Evolutionary conservation across 2,797 vertebrate genomes (phyloP).

Genomic region (Hemibagrus guttatus): DNA sequence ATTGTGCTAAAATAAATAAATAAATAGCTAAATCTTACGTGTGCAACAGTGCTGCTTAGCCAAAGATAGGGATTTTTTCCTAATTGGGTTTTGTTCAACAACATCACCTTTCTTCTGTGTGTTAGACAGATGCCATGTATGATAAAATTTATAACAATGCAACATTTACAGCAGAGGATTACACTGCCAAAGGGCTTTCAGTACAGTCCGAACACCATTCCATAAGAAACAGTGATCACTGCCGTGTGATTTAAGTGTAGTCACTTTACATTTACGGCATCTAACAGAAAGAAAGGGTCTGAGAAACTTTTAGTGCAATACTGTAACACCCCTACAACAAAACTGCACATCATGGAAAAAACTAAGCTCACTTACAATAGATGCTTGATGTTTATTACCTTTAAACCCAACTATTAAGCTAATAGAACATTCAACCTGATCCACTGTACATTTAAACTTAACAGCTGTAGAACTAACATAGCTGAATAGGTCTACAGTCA

Average conservation of each 20-base stretch:
- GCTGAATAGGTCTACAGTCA: slow-evolving; percentile 18
- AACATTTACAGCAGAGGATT: neutral
- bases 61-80: neutral
- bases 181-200: neutral
- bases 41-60: neutral
- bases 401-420: neutral
- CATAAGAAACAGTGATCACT: neutral
- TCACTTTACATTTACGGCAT: no score
- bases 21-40: neutral
- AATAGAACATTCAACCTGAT: neutral
- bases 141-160: neutral
- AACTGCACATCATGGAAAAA: neutral
- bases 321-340: neutral
- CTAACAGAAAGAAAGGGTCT: neutral
- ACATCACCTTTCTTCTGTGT: neutral
- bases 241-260: no score
- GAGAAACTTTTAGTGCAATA: neutral
- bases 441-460: neutral
- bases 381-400: neutral
- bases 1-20: neutral
- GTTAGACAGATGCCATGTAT: neutral
- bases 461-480: neutral
- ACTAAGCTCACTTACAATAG: neutral
- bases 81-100: neutral
- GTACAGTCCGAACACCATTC: neutral